Evolutionary conservation across 2,797 vertebrate genomes (phyloP), one percentile per base, ranked within the genome.

Genomic region (Neopelma chrysocephalum): DNA sequence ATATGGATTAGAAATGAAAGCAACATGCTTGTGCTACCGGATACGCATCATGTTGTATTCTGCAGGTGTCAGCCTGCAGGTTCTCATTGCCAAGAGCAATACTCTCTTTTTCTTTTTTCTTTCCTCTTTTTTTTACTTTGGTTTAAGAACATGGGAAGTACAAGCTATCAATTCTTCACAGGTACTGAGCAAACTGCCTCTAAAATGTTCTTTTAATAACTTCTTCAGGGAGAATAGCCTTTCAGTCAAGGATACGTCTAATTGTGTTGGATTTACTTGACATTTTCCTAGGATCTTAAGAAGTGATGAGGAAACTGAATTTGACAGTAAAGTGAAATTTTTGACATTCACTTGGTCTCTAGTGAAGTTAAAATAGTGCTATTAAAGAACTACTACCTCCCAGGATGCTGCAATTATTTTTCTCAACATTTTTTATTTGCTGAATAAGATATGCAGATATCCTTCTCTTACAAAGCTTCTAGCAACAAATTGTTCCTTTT

Each of bases 171-270:
- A 91, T 96, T 97, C 82, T 95, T 92, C 85, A 97, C 93, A 95
- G 80, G 36, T 94, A 92, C 90, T 91, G 95, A 97, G 80, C 88
- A 97, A 97, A 95, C 77, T 84, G 86, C 73, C 68, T 93, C 82
- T 93, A 97, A 97, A 97, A 95, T 96, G 69, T 95, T 93, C 92
- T 92, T 96, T 97, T 94, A 96, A 97, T 96, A 97, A 96, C 90
- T 97, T 97, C 88, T 96, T 97, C 91, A 95, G 95, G 83, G 93
- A 97, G 81, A 97, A 96, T 68, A 94, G 32, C 89, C 91, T 97
- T 97, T 97, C 87, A 93, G 81, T 89, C 95, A 96, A 93, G 58
- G 64, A 86, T 96, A 87, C 22, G 34, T 96, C 96, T 97, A 97
- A 97, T 95, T 96, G 80, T 95, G 48, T 94, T 97, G 92, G 58